Base-by-base conservation (phyloP, 1,140 invertebrate genomes). In the Bradysia coprophila region DNA sequence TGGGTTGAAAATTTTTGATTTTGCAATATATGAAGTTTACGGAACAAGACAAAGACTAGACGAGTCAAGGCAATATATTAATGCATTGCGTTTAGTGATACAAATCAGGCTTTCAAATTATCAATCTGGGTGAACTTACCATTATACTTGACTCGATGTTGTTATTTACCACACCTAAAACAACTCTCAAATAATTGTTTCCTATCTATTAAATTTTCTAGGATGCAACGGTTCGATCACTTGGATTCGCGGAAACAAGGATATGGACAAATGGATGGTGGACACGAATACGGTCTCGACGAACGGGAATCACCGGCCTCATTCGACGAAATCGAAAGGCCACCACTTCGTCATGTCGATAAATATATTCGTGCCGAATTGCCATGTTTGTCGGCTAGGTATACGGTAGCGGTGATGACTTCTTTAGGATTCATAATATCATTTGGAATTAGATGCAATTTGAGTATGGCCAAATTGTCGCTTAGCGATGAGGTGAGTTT, bases 371-470 rank as follows among this genome's bases (percentile, higher is more conserved):
- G 73, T 48, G 85, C 88, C 13, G 85, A 93, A 64, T 85, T 79
- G 54, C 86, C 88, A 1, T 89, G 83, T 56, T 69, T 93, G 47
- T 77, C 78, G 45, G 87, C 89, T 53, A 73, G 89, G 46, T 90
- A 83, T 55, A 91, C 87, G 2, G 79, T 93, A 36, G 86, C 87
- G 20, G 55, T 88, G 41, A 69, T 92, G 48, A 80, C 82, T 20
- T 88, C 85, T 55, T 55, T 91, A 57, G 86, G 90, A 46, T 94
- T 94, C 60, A 73, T 92, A 53, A 92, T 93, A 53, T 87, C 86
- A 51, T 92, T 93, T 54, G 88, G 88, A 10, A 92, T 93, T 76
- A 73, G 93, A 39, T 92, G 87, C 63, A 97, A 96, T 61, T 87
- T 97, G 83, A 88, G 91, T 11, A 90, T 96, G 57, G 91, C 92